Evolutionary conservation across 1,140 invertebrate species (phyloP), one percentile per base, ranked within the genome.

Genomic region (Drosophila biarmipes): DNA sequence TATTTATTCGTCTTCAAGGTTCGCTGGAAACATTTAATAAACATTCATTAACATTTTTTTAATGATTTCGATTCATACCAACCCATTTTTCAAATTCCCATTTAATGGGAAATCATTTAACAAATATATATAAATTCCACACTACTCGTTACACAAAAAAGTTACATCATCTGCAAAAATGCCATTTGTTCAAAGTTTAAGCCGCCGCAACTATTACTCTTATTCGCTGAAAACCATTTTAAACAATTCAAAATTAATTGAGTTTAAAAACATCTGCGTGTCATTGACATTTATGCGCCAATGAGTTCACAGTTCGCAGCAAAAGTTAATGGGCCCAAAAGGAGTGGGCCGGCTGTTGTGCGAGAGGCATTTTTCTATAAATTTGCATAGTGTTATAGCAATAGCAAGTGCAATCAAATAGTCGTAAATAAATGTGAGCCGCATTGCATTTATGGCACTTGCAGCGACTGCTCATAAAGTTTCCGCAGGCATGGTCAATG

Each of bases 361-460:
- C 27, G 37, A 27, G 35, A 46, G 24, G 45, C 21, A 45, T 38
- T 48, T 67, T 61, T 45, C 73, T 63, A 73, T 77, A 80, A 80
- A 80, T 84, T 73, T 62, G 45, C 80, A 77, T 80, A 61, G 64
- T 59, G 59, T 73, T 80, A 57, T 19, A 43, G 73, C 68, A 74
- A 86, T 19, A 43, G 73, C 68, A 78, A 86, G 73, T 86, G 78
- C 78, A 87, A 86, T 86, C 85, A 86, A 87, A 87, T 80, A 78
- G 73, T 71, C 81, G 80, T 86, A 86, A 86, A 86, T 86, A 86
- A 87, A 74, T 62, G 61, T 67, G 82, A 78, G 78, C 82, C 82
- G 78, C 82, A 87, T 81, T 86, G 82, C 81, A 86, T 86, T 86
- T 87, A 86, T 86, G 81, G 81, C 82, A 81, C 59, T 73, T 87